phyloP scores from a whole-genome alignment of 2,113 vertebrate genomes.

The Nerophis lumbriciformis region DNA sequence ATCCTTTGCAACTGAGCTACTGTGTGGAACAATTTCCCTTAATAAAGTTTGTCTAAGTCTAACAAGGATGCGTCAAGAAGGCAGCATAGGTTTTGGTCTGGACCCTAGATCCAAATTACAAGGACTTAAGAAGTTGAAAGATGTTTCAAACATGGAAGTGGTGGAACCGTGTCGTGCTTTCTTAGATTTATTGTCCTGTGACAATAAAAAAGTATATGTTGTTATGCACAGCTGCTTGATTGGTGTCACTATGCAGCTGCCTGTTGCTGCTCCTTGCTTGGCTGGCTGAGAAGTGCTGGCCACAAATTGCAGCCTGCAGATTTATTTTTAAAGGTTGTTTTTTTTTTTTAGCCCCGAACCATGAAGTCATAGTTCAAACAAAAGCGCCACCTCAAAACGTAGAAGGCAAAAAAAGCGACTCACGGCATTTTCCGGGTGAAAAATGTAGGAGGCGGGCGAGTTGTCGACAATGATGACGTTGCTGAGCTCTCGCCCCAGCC shows the following conservation, averaged over 20 bases:
- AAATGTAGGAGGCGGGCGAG: conserved; percentile 97
- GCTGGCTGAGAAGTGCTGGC: background rate
- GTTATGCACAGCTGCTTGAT: background rate
- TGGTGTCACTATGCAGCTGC: background rate
- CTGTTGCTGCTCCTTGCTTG: no score
- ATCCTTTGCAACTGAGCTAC: no score
- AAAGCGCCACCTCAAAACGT: no score
- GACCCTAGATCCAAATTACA: background rate
- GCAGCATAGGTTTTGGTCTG: background rate
- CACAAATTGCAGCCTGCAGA: background rate
- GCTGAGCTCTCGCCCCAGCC: conserved; percentile 91
- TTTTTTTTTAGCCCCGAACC: background rate
- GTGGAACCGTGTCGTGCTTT: background rate
- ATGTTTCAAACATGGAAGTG: background rate
- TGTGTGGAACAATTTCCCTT: no score
- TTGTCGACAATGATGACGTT: conserved; percentile 98
- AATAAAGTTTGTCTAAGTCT: no score
- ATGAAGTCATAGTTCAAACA: background rate
- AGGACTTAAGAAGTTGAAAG: background rate
- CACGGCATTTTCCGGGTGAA: conserved; percentile 98
- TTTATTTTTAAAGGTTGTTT: background rate
- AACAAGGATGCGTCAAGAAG: background rate
- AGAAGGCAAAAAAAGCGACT: conserved; percentile 55
- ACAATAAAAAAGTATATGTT: no score
- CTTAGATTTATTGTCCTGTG: background rate